A percentile compares a stretch with the other conserved stretches of the same genome.
Conservation (phyloP, 2,888 invertebrate species). For the Nemurella pictetii region DNA sequence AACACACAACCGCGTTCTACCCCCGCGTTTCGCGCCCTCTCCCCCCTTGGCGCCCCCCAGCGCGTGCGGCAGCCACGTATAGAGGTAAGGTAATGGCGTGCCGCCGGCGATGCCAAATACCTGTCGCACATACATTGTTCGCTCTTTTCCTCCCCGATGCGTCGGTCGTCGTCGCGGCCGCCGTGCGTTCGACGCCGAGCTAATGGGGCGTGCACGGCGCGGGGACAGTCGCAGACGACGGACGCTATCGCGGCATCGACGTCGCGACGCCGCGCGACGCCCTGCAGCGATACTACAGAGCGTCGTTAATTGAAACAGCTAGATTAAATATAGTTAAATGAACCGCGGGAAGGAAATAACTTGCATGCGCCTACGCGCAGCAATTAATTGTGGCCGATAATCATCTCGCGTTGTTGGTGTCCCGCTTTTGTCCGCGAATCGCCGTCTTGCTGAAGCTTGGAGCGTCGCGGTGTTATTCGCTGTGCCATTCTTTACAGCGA, state of each 20-base stretch:
- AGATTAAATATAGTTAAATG: not conserved
- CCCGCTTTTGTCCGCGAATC: not conserved
- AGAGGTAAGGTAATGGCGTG: conserved; percentile 2
- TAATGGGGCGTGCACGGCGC: conserved; percentile 14
- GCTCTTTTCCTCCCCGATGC: conserved; percentile 3
- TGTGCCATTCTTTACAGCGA: too few species aligned
- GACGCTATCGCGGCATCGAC: conserved; percentile 4
- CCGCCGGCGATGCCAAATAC: conserved; percentile 32
- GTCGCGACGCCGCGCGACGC: not conserved
- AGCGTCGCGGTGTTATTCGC: not conserved
- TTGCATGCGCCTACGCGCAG: not conserved
- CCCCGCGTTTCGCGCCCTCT: not conserved
- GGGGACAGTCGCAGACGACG: not conserved
- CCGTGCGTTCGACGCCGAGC: too few species aligned
- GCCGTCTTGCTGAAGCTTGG: not conserved
- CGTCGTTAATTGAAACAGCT: conserved; percentile 1
- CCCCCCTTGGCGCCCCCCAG: not conserved
- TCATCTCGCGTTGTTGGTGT: not conserved
- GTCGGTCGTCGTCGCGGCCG: too few species aligned
- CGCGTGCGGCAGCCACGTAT: not conserved
- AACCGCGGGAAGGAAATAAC: not conserved
- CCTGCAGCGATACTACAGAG: not conserved
- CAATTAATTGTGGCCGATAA: not conserved
- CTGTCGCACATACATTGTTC: conserved; percentile 28
- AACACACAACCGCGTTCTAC: not conserved